These are phyloP conservation scores for Myripristis murdjan DNA, from an alignment of 2,797 vertebrate genomes.

Conservation along the genomic window DNA sequence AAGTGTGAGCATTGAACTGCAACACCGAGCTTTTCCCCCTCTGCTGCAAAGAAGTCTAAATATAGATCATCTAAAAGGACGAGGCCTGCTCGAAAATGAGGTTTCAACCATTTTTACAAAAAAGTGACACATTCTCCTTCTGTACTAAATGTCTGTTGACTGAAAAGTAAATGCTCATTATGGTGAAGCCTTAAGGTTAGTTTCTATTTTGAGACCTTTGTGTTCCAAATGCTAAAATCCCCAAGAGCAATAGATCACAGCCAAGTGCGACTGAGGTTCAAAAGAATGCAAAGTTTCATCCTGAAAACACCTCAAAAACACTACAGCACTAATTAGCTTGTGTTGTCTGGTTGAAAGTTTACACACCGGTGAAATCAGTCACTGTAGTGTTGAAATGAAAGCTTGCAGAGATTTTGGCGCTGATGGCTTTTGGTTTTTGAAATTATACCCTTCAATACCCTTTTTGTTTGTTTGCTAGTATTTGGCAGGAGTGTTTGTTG, in stretches of 20 bases:
- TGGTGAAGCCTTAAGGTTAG: neutral
- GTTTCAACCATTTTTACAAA: neutral
- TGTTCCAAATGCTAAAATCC: neutral
- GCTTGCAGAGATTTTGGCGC: no score
- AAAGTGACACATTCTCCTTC: neutral
- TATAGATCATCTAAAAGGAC: constrained; percentile 1
- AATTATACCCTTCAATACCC: no score
- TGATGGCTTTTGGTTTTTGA: no score
- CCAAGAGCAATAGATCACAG: neutral
- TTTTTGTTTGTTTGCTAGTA: neutral
- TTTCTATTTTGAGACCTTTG: neutral
- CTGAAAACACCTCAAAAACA: no score
- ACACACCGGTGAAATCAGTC: no score
- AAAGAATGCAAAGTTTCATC: neutral
- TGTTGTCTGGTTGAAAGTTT: no score
- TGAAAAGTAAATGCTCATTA: neutral
- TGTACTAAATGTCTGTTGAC: neutral
- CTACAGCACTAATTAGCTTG: neutral
- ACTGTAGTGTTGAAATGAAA: no score
- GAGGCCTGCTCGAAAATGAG: neutral
- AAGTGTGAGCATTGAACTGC: neutral
- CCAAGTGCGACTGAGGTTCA: neutral
- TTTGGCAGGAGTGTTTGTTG: neutral
- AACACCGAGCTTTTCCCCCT: neutral
- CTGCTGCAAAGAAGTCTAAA: constrained; percentile 2